Conservation (phyloP, 2,113 vertebrate species). For the Nestor notabilis region DNA sequence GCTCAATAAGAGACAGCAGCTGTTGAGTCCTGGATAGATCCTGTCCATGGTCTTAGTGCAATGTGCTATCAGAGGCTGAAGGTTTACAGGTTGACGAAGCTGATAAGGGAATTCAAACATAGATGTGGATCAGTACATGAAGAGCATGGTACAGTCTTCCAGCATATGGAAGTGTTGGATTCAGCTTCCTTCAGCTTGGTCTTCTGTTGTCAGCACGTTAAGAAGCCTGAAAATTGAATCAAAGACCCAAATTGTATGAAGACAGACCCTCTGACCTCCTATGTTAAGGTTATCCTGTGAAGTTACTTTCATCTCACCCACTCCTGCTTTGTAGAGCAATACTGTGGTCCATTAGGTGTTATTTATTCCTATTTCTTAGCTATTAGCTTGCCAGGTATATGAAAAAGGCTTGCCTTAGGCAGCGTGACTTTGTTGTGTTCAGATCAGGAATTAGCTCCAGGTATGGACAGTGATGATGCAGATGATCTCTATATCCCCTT, state of each 20-base stretch:
- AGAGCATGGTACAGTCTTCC: not conserved
- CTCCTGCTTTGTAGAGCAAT: not conserved
- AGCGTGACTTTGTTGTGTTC: not conserved
- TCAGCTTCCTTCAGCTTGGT: not conserved
- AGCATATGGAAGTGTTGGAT: not conserved
- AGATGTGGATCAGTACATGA: not conserved
- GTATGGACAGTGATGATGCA: not conserved
- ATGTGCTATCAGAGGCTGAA: not conserved
- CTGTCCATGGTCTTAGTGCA: not conserved
- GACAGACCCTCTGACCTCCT: not conserved
- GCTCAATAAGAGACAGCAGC: not conserved
- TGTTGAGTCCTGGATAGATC: not conserved
- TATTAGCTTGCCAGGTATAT: not conserved
- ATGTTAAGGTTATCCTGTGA: not conserved
- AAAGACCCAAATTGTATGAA: rapidly evolving
- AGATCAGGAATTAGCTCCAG: not conserved
- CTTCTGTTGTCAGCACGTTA: not conserved
- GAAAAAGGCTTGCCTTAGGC: not conserved
- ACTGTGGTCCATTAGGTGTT: not conserved
- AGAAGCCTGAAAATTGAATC: not conserved
- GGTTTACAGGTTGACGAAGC: not conserved
- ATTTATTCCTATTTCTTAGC: not conserved
- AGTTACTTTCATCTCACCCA: not conserved
- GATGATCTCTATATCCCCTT: not conserved
- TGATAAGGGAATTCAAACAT: not conserved